Conservation (phyloP, 2,888 invertebrate species). For the Lochmaea capreae region DNA sequence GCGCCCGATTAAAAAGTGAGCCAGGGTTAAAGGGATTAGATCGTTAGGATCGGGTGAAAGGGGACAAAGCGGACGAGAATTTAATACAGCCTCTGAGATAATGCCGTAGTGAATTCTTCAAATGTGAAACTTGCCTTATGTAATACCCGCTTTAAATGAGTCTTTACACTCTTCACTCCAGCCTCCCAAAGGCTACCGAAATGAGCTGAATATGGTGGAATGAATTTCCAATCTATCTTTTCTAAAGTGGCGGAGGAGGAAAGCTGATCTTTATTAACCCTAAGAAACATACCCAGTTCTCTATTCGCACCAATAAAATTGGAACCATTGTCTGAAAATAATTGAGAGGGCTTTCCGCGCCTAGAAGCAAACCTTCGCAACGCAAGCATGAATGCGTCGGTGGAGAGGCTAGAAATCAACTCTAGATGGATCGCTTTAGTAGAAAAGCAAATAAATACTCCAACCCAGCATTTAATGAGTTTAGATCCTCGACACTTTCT, state of each 20-base stretch:
- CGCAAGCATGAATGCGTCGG: conserved; percentile 44
- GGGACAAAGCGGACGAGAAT: conserved; percentile 50
- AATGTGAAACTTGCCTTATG: conserved; percentile 44
- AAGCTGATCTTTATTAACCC: neutral
- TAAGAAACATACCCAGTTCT: conserved; percentile 15
- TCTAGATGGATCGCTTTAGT: conserved; percentile 46
- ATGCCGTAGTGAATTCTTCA: conserved; percentile 49
- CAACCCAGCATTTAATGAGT: too few species aligned
- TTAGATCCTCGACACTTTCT: too few species aligned
- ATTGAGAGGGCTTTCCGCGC: conserved; percentile 9
- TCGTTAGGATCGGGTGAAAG: conserved; percentile 40
- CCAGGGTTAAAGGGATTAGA: conserved; percentile 37
- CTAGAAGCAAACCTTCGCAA: conserved; percentile 44
- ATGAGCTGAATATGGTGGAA: conserved; percentile 39
- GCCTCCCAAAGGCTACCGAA: conserved; percentile 43
- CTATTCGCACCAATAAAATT: conserved; percentile 31
- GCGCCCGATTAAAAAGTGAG: conserved; percentile 38
- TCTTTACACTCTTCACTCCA: conserved; percentile 31
- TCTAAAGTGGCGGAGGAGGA: neutral
- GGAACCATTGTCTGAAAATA: conserved; percentile 1
- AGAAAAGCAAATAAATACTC: too few species aligned
- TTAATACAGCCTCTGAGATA: conserved; percentile 45
- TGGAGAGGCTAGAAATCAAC: conserved; percentile 39
- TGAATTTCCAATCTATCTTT: conserved; percentile 32
- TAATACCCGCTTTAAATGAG: conserved; percentile 38